A percentile compares a stretch with the other conserved stretches of the same genome.
Evolutionary conservation across 1,140 invertebrate genomes (phyloP).

Genomic region (Caenorhabditis tropicalis): DNA sequence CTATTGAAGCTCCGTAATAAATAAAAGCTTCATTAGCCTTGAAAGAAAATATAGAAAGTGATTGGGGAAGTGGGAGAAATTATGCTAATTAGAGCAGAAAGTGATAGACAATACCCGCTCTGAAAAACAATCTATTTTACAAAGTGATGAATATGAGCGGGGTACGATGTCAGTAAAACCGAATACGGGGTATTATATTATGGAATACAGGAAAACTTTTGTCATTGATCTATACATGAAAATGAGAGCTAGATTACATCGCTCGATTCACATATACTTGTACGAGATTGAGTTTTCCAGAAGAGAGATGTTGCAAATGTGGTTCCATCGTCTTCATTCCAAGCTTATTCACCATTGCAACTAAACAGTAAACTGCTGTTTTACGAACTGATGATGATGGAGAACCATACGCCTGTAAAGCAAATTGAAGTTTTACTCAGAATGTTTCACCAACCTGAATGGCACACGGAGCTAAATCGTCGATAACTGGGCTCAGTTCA

Average conservation of each 20-base stretch:
- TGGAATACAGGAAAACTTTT: background rate
- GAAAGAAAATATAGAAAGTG: background rate
- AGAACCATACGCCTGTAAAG: constrained; percentile 1
- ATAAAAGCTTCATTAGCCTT: background rate
- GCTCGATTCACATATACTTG: constrained; percentile 22
- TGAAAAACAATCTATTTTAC: background rate
- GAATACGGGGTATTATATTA: background rate
- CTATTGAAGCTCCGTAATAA: background rate
- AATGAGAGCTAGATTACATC: background rate
- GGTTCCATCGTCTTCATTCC: constrained; percentile 15
- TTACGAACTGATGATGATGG: background rate
- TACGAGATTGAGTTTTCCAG: constrained; percentile 9
- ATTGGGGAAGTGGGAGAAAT: background rate
- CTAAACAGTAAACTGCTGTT: constrained; percentile 25
- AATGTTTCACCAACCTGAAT: background rate
- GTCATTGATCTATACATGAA: background rate
- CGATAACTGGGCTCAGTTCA: background rate
- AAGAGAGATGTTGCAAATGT: background rate
- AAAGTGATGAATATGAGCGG: background rate
- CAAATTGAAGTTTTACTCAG: background rate
- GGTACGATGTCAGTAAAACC: background rate
- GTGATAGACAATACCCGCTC: background rate
- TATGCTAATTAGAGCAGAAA: constrained; percentile 24
- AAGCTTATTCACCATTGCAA: constrained; percentile 20
- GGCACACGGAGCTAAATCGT: constrained; percentile 4